Evolutionary conservation across 2,888 invertebrate genomes (phyloP).

Genomic region (Euproctis similis): DNA sequence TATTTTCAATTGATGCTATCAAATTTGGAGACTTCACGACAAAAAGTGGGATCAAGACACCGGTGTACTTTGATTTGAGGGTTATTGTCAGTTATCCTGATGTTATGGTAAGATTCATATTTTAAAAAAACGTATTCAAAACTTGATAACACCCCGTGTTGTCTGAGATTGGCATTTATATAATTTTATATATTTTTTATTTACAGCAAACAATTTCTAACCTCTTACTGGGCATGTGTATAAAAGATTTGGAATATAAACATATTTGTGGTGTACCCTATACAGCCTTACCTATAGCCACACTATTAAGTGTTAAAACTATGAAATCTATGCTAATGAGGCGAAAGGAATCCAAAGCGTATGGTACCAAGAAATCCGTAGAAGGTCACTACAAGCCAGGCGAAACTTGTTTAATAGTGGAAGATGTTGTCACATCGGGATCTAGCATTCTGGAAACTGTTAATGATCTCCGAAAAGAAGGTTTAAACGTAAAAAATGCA

Average conservation of each 20-base stretch:
- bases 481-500: slow-evolving; percentile 82
- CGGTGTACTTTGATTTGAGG: slow-evolving; percentile 96
- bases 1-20: slow-evolving; percentile 86
- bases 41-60: slow-evolving; percentile 94
- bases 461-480: slow-evolving; percentile 80
- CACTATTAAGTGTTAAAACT: slow-evolving; percentile 83
- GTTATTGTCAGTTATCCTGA: slow-evolving; percentile 93
- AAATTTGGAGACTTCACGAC: slow-evolving; percentile 96
- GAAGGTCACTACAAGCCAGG: slow-evolving; percentile 87
- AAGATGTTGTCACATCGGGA: slow-evolving; percentile 96
- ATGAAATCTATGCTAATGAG: slow-evolving; percentile 91
- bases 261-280: slow-evolving; percentile 97
- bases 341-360: slow-evolving; percentile 94
- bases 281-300: slow-evolving; percentile 96
- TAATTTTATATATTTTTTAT: too few species aligned
- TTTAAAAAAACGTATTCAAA: too few species aligned
- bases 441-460: slow-evolving; percentile 95
- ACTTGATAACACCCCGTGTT: too few species aligned
- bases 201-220: slow-evolving; percentile 54
- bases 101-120: slow-evolving; percentile 91
- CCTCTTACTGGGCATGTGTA: slow-evolving; percentile 59
- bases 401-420: slow-evolving; percentile 90
- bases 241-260: slow-evolving; percentile 69
- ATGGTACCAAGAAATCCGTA: slow-evolving; percentile 96
- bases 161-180: too few species aligned